Conservation (phyloP, 92 coral and sea anemone species). For the Actinernus sp. region DNA sequence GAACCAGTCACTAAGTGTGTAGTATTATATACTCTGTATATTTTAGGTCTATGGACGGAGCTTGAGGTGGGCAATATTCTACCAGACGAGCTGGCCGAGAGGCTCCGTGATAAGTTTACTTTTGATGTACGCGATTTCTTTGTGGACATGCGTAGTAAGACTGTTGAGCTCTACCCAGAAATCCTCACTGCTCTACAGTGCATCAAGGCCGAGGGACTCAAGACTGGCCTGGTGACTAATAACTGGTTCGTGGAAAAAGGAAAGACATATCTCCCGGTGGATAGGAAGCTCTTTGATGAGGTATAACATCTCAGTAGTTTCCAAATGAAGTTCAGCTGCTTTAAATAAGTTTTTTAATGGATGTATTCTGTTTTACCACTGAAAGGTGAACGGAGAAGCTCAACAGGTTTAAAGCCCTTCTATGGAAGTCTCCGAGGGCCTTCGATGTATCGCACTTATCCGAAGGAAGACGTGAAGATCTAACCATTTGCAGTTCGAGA, state of each 20-base stretch:
- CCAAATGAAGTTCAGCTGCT: no score
- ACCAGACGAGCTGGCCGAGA: constrained; percentile 57
- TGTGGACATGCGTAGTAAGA: constrained; percentile 32
- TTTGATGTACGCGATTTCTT: constrained; percentile 29
- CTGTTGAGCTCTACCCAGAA: constrained; percentile 67
- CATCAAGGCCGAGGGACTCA: constrained; percentile 73
- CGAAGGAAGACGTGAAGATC: no score
- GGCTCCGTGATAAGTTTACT: constrained; percentile 23
- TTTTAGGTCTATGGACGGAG: constrained; percentile 71
- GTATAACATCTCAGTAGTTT: no score
- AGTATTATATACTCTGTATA: no score
- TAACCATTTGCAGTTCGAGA: no score
- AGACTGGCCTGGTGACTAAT: constrained; percentile 79
- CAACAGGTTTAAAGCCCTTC: no score
- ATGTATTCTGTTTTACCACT: no score
- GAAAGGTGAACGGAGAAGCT: no score
- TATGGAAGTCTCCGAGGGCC: no score
- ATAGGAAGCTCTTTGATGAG: constrained; percentile 74
- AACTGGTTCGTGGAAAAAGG: constrained; percentile 77
- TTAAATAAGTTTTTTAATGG: no score
- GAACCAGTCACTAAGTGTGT: no score
- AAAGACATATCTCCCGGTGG: constrained; percentile 70
- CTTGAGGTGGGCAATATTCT: constrained; percentile 63
- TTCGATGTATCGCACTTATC: no score
- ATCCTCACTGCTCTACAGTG: constrained; percentile 63